Conservation (phyloP, 92 coral and sea anemone species). For the Zoanthus gigantus region DNA sequence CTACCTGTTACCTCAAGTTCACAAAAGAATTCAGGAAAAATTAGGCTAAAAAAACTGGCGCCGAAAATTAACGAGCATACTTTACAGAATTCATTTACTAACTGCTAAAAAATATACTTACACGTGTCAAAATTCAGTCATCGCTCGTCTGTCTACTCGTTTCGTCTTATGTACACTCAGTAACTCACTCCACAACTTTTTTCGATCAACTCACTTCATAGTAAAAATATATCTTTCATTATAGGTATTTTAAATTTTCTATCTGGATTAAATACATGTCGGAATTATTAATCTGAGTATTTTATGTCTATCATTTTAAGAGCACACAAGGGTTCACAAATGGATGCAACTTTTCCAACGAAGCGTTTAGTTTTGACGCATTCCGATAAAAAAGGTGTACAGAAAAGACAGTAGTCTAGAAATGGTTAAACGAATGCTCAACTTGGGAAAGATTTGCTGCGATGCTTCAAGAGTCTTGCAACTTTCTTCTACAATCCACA, state of each 20-base stretch:
- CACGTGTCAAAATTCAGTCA: conserved; percentile 30
- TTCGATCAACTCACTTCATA: conserved; percentile 33
- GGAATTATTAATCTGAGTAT: conserved; percentile 19
- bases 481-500: not conserved
- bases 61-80: too few species aligned
- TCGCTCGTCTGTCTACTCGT: conserved; percentile 43
- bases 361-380: not conserved
- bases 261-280: conserved; percentile 26
- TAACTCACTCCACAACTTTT: conserved; percentile 40
- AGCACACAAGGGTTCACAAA: conserved; percentile 27
- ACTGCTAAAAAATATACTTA: conserved; percentile 19
- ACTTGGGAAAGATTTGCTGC: not conserved
- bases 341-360: not conserved
- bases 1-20: too few species aligned
- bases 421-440: not conserved
- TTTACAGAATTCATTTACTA: not conserved
- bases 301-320: not conserved
- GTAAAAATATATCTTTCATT: conserved; percentile 45
- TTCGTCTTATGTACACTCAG: conserved; percentile 44
- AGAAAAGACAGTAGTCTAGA: not conserved
- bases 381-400: not conserved
- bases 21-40: too few species aligned
- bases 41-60: too few species aligned
- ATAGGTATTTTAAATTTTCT: conserved; percentile 32
- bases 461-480: not conserved